Evolutionary conservation across 2,888 invertebrate genomes (phyloP).

Genomic region (Scrobipalpa atriplicella): DNA sequence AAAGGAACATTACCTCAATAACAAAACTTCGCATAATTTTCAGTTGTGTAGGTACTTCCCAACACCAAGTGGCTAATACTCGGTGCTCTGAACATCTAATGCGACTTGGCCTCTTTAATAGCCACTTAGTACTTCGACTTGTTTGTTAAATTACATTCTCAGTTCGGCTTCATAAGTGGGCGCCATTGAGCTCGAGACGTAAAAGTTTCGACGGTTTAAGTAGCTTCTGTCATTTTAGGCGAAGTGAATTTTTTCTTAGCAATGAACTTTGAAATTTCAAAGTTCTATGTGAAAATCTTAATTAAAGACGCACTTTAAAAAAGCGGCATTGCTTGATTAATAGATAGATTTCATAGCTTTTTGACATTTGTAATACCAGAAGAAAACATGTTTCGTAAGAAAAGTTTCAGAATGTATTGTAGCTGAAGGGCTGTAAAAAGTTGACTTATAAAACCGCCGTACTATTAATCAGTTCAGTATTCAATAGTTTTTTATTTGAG

Average conservation of each 20-base stretch:
- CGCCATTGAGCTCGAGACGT: neutral
- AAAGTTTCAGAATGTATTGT: no score
- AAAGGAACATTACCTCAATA: no score
- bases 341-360: no score
- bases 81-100: neutral
- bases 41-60: neutral
- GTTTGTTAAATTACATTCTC: slow-evolving; percentile 9
- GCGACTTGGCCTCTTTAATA: slow-evolving; percentile 3
- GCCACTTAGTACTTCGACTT: slow-evolving; percentile 1
- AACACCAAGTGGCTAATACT: slow-evolving; percentile 1
- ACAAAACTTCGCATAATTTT: neutral
- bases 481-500: no score
- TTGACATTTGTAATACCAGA: no score
- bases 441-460: no score
- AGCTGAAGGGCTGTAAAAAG: no score
- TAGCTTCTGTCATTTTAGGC: neutral
- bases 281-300: neutral
- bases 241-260: no score
- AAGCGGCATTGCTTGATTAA: no score
- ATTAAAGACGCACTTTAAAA: neutral
- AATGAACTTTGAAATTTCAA: no score
- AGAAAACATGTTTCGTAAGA: no score
- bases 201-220: neutral
- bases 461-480: no score
- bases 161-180: neutral